Evolutionary conservation across 2,113 vertebrate genomes (phyloP).

Genomic region (Brachypteracias leptosomus): DNA sequence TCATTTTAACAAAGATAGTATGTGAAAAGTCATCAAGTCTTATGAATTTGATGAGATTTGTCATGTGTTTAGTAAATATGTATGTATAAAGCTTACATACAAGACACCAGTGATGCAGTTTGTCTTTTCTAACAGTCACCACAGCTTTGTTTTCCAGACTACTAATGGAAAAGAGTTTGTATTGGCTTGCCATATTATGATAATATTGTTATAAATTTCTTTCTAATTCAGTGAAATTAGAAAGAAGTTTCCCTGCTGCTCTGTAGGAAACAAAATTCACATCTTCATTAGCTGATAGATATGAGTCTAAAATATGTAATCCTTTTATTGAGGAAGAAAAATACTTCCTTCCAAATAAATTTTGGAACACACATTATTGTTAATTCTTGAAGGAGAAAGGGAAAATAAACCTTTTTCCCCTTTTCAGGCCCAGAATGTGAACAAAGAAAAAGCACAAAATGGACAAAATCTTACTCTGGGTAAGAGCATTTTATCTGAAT

Average conservation of each 20-base stretch:
- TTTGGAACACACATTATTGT: neutral
- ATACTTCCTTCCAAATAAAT: neutral
- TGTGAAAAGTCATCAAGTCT: neutral
- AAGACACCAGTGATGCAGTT: neutral
- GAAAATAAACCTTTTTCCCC: constrained; percentile 18
- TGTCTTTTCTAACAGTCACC: neutral
- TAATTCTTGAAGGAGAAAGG: neutral
- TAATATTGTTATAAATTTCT: neutral
- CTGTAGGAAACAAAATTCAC: neutral
- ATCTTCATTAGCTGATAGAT: neutral
- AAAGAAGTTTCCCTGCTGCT: neutral
- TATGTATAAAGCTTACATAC: neutral
- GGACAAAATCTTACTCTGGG: constrained; percentile 33
- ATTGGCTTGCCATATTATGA: neutral
- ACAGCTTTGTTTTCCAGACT: neutral
- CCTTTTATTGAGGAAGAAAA: neutral
- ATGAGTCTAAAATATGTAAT: neutral
- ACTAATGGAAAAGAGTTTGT: neutral
- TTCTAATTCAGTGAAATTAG: neutral
- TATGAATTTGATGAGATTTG: neutral
- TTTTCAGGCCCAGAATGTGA: constrained; percentile 64
- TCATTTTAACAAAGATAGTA: neutral
- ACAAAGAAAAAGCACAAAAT: constrained; percentile 6
- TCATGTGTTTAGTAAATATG: neutral
- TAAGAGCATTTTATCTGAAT: constrained; percentile 43